These are phyloP conservation scores for Megastigmus dorsalis DNA, from an alignment of 2,888 invertebrate genomes.

Conservation along the genomic window DNA sequence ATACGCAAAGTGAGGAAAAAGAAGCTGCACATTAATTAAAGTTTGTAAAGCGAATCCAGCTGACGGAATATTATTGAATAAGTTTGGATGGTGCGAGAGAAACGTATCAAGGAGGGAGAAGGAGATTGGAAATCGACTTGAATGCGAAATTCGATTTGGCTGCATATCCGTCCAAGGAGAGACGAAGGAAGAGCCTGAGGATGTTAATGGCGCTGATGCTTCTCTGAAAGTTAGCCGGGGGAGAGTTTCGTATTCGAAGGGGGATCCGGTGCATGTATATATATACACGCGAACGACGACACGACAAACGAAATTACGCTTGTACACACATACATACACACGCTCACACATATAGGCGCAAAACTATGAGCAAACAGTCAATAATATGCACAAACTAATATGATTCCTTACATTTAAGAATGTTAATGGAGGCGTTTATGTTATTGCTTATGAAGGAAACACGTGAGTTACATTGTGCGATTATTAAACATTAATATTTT, in stretches of 20 bases:
- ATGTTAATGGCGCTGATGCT: constrained; percentile 38
- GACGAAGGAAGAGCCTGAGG: constrained; percentile 8
- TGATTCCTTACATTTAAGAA: not conserved
- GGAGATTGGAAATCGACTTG: constrained; percentile 53
- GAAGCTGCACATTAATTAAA: constrained; percentile 41
- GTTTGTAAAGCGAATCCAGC: constrained; percentile 12
- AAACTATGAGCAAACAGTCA: not conserved
- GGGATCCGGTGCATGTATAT: not conserved
- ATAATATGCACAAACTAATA: not conserved
- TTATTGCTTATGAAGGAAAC: not conserved
- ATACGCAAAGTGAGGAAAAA: constrained; percentile 1
- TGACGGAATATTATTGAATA: constrained; percentile 47
- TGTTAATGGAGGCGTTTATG: constrained; percentile 5
- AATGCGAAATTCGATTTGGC: constrained; percentile 52
- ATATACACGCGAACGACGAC: not conserved
- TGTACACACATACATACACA: not conserved
- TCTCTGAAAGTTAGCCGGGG: constrained; percentile 25
- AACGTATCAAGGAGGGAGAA: constrained; percentile 6
- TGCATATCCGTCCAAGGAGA: constrained; percentile 26
- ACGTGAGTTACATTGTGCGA: not conserved
- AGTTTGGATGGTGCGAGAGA: constrained; percentile 30
- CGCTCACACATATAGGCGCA: too few species aligned
- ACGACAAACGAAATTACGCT: constrained; percentile 28
- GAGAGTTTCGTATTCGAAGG: constrained; percentile 4
- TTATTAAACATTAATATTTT: not conserved